Base-by-base conservation (phyloP, 2,888 invertebrate species). In the Thymelicus lineola region DNA sequence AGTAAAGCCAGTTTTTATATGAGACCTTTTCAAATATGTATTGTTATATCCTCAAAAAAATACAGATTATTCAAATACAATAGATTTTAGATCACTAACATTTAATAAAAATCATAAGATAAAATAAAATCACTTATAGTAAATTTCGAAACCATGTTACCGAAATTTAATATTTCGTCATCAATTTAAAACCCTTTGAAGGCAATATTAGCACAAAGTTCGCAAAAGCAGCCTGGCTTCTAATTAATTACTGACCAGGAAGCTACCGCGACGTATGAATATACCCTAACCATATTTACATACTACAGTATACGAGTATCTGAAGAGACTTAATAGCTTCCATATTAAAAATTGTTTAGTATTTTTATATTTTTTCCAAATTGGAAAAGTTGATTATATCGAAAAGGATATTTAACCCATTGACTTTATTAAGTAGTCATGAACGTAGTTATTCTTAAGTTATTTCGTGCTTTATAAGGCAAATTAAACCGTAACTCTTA, bases 131-230 rank as follows among this genome's bases (percentile, higher is more conserved):
- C 57, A 20, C 28, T 12, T 20, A 57, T 57, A n/a, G 7, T 63
- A 63, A 63, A 38, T 14, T 50, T 9, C 7, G 36, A 62, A 10
- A 50, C 62, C 14, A 86, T 83, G 83, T 73, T 82, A 85, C 75
- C 84, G 84, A 86, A 88, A 89, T 89, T 87, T 89, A 87, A 88
- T 84, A 87, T 88, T 86, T 82, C 84, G 80, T 82, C 78, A 55
- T 15, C 15, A 81, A 79, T 79, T 79, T 78, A 81, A 75, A 72
- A 71, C 85, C 87, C 90, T 90, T 92, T 91, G 89, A 89, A 85
- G 83, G 86, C 82, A 80, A 81, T 88, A 91, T 92, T 91, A 91
- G 85, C 92, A 91, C 91, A 92, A 90, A 90, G 86, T 87, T 86
- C 87, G 88, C 89, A 89, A 89, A 87, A 82, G 86, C 83, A 82